These are phyloP conservation scores for Herpetotheres cachinnans DNA, from an alignment of 2,113 vertebrate species.

Conservation along the genomic window DNA sequence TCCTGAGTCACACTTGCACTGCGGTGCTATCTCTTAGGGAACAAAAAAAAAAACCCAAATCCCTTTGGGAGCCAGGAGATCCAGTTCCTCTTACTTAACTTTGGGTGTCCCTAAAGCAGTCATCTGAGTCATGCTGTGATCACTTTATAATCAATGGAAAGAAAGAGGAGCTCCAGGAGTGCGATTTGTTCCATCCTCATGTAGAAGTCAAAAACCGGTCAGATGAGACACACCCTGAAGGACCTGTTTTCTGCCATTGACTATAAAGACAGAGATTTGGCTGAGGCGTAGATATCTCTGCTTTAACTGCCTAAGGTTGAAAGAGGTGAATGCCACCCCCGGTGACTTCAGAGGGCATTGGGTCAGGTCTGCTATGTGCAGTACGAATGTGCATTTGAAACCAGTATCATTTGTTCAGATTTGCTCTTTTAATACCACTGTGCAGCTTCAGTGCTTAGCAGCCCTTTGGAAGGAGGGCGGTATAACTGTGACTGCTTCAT, in stretches of 20 bases:
- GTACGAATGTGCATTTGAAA: background rate
- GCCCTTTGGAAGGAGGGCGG: background rate
- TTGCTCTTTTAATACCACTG: background rate
- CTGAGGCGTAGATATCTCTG: background rate
- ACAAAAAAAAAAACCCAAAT: background rate
- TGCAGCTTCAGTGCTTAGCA: background rate
- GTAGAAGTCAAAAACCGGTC: background rate
- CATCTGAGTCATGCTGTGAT: background rate
- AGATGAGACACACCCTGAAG: background rate
- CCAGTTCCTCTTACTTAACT: background rate
- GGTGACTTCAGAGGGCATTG: background rate
- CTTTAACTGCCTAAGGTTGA: background rate
- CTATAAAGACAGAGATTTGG: background rate
- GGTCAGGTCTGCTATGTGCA: background rate
- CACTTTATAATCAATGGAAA: background rate
- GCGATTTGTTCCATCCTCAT: background rate
- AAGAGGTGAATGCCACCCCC: background rate
- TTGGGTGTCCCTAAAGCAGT: background rate
- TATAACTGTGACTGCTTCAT: background rate
- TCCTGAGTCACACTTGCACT: background rate
- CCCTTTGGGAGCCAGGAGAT: background rate
- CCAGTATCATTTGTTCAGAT: background rate
- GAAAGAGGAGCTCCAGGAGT: background rate
- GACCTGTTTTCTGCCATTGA: background rate
- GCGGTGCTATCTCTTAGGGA: fast-evolving